Base-by-base conservation (phyloP, 2,888 invertebrate genomes). In the Caenorhabditis sp. region DNA sequence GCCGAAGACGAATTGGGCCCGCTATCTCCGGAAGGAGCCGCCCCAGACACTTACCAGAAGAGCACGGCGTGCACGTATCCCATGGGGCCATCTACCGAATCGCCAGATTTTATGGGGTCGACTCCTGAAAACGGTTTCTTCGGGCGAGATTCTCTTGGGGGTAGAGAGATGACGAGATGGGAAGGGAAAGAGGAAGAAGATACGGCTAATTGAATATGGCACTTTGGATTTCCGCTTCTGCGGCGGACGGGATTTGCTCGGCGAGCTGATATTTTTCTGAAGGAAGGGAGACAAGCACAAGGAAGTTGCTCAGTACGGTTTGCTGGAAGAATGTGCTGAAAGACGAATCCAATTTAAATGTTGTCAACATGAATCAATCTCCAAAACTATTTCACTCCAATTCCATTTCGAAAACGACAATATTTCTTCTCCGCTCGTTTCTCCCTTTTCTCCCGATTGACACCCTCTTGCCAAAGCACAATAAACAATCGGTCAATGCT, bases 11-110 rank as follows among this genome's bases (percentile, higher is more conserved):
- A 68, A 68, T 68, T 68, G 68, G 62, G 39, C 15, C 24, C 50
- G 45, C 37, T n/a, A 9, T 6, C 15, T 15, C 55, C 39, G 43
- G 63, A 63, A 63, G 63, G 58, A 72, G 72, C 52, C 55, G 53
- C 55, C 65, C 66, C 48, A 59, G 59, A 72, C 71, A 63, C 72
- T 72, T 63, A 72, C 72, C 72, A 72, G 63, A 72, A 72, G 45
- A 72, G 72, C 72, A 63, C 72, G 50, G 46, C 58, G 72, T 56
- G 63, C 56, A 72, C 72, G 63, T 63, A 63, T 72, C 72, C 72
- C 72, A 72, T 72, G 72, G 72, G 63, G 58, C 61, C 72, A 72
- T 72, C 72, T 72, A 72, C 72, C 71, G 56, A 72, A 52, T 59
- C 27, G 52, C 55, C 43, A 52, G 68, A 68, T 68, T 68, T 68